Conservation (phyloP, 2,888 invertebrate genomes). For the Lissocephala sabroskyi region DNA sequence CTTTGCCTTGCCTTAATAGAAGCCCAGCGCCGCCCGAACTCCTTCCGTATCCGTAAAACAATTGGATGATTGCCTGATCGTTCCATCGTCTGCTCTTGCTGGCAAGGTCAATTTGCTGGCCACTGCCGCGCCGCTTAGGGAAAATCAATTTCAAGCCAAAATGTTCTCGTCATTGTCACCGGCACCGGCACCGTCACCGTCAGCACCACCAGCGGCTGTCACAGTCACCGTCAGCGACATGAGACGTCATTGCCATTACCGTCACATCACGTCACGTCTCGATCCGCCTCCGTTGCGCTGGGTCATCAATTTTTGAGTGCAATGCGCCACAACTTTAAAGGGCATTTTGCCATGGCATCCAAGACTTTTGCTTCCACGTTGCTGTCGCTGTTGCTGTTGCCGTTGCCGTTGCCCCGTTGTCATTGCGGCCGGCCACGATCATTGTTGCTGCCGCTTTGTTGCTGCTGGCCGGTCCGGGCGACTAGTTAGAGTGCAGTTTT, state of each 20-base stretch:
- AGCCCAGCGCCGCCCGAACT: slow-evolving; percentile 8
- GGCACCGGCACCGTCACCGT: neutral
- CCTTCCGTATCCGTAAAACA: too few species aligned
- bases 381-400: slow-evolving; percentile 17
- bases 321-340: slow-evolving; percentile 53
- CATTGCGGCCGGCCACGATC: slow-evolving; percentile 6
- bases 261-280: slow-evolving; percentile 49
- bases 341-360: slow-evolving; percentile 28
- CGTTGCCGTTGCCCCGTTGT: neutral
- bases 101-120: slow-evolving; percentile 45
- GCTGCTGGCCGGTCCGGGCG: slow-evolving; percentile 28
- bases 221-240: slow-evolving; percentile 13
- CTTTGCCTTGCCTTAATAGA: neutral
- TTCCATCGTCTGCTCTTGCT: too few species aligned
- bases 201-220: neutral
- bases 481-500: slow-evolving; percentile 19
- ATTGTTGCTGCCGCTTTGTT: slow-evolving; percentile 43
- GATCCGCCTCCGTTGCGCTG: slow-evolving; percentile 39
- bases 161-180: slow-evolving; percentile 34
- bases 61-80: too few species aligned
- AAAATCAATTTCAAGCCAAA: slow-evolving; percentile 59
- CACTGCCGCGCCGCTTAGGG: slow-evolving; percentile 39
- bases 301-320: slow-evolving; percentile 65
- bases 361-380: slow-evolving; percentile 5
- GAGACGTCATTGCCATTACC: slow-evolving; percentile 12